phyloP scores from a whole-genome alignment of 92 coral and sea anemone genomes.

The Pocillopora meandrina region DNA sequence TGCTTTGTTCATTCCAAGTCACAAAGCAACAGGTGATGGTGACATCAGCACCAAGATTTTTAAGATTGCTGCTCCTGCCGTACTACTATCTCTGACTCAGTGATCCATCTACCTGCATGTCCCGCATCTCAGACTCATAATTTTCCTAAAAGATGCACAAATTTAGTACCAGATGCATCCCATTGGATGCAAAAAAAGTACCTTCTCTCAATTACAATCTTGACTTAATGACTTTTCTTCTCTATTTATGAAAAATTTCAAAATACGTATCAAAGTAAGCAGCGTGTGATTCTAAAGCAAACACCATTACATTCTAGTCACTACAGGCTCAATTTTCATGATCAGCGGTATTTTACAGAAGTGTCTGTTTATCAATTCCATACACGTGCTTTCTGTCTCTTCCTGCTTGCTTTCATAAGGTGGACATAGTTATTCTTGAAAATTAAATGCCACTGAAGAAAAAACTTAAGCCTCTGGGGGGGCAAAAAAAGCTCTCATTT shows the following conservation, averaged over 20 bases:
- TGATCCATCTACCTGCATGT: conserved; percentile 1
- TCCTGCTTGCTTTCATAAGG: neutral
- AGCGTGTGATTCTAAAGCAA: too few relatives aligned
- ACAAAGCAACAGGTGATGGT: too few relatives aligned
- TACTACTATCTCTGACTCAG: neutral
- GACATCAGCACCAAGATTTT: too few relatives aligned
- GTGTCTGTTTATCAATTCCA: neutral
- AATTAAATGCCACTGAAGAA: neutral
- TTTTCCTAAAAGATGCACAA: neutral
- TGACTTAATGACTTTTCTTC: too few relatives aligned
- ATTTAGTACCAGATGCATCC: neutral
- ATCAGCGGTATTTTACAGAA: neutral
- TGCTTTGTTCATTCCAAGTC: too few relatives aligned
- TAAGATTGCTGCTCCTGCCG: too few relatives aligned
- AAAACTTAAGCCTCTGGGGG: neutral
- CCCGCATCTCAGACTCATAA: conserved; percentile 7
- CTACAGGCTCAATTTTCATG: neutral
- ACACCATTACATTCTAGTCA: too few relatives aligned
- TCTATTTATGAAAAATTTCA: too few relatives aligned
- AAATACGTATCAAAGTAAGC: too few relatives aligned
- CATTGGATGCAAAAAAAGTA: neutral
- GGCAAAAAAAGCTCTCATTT: neutral
- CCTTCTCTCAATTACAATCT: neutral
- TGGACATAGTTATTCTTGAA: neutral
- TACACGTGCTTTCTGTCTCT: neutral